Conservation (phyloP, 2,113 vertebrate species). For the Saccopteryx leptura region DNA sequence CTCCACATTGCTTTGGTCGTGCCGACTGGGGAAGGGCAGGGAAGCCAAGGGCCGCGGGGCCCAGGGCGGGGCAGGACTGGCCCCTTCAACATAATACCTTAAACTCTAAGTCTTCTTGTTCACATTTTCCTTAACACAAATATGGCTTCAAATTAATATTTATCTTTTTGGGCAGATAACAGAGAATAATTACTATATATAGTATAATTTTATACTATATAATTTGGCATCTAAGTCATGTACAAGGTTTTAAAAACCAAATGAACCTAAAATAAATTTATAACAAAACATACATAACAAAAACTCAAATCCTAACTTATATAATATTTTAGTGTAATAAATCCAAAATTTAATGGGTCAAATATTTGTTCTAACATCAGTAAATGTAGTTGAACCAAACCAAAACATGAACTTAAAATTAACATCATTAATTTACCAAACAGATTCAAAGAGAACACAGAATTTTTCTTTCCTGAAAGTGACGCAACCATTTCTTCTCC, state of each 20-base stretch:
- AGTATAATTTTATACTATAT: neutral
- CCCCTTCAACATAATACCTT: neutral
- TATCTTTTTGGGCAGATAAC: neutral
- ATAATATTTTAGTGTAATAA: slow-evolving; percentile 34
- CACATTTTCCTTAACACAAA: slow-evolving; percentile 16
- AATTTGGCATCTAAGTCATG: neutral
- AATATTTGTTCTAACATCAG: slow-evolving; percentile 48
- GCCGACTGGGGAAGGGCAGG: no score
- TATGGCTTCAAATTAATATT: neutral
- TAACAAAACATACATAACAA: neutral
- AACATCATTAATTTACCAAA: slow-evolving; percentile 17
- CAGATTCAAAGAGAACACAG: neutral
- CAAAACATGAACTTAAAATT: neutral
- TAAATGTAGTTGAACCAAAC: slow-evolving; percentile 20
- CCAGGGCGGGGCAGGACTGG: no score
- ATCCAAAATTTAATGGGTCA: neutral
- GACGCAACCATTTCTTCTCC: slow-evolving; percentile 9
- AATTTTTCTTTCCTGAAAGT: slow-evolving; percentile 27
- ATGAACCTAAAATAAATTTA: neutral
- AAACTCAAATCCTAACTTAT: neutral
- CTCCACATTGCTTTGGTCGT: no score
- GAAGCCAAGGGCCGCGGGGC: no score
- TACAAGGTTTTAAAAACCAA: slow-evolving; percentile 29
- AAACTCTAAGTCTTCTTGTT: slow-evolving; percentile 32
- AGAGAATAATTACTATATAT: neutral